Evolutionary conservation across 2,797 vertebrate species (phyloP), one percentile per base, ranked within the genome.

Genomic region (Denticeps clupeoides): DNA sequence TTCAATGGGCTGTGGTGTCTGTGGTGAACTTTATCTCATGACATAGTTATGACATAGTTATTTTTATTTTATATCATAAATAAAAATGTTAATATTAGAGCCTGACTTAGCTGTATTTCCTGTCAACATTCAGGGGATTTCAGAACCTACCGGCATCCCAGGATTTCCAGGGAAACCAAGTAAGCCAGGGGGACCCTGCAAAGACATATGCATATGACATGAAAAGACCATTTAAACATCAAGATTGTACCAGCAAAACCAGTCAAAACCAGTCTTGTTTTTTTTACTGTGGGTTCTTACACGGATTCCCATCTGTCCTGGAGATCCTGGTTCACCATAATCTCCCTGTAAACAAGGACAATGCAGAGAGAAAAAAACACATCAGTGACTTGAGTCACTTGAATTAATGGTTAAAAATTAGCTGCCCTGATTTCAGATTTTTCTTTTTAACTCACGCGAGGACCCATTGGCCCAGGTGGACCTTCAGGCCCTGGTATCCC

Each of bases 401-500:
- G 28, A 4, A 7, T 7, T 5, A 25, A 25, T 1, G 25, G 24
- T 25, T 5, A 5, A 2, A 4, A 25, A 5, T 25, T 25, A 25
- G 25, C 5, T 25, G 24, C 18, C 28, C 45, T 10, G 27, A 44
- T 44, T 3, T 5, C 21, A 12, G 3, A 26, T 5, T 43, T 27
- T 24, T 9, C 4, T 10, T 31, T 23, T 12, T 18, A 5, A 15
- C 63, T 73, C 66, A 96, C 94, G 87, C 89, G 90, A n/a, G 80
- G 72, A 38, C 94, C 94, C 22, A 88, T 81, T 29, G 82, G 69
- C 7, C 94, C 94, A 42, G 79, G 55, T 0, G 88, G 90, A 26
- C 94, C 94, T 70, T 99, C 94, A 3, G 81, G 86, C 64, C 94
- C 94, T 65, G 91, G 93, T 82, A 93, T 81, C 60, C 94, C 93